Evolutionary conservation across 92 coral and sea anemone genomes (phyloP).

Genomic region (Bergia sp.): DNA sequence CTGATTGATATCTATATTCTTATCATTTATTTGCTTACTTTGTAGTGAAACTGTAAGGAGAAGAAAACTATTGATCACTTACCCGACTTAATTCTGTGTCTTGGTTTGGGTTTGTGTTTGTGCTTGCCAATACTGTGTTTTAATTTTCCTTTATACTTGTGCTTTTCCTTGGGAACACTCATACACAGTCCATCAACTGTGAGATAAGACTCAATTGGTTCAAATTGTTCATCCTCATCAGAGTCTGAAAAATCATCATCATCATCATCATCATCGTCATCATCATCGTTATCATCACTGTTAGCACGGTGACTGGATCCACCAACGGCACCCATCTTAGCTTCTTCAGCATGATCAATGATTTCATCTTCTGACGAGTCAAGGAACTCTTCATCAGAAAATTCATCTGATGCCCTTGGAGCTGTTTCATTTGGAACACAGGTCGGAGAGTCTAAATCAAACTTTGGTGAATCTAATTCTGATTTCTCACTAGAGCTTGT

Average conservation of each 20-base stretch:
- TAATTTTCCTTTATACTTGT: conserved; percentile 46
- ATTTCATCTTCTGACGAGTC: conserved; percentile 89
- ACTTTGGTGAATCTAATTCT: conserved; percentile 42
- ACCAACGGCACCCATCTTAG: conserved; percentile 79
- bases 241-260: conserved; percentile 48
- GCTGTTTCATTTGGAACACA: conserved; percentile 32
- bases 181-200: conserved; percentile 84
- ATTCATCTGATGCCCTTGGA: conserved; percentile 36
- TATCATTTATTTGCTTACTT: neutral
- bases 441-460: conserved; percentile 32
- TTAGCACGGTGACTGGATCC: conserved; percentile 37
- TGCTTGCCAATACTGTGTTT: conserved; percentile 42
- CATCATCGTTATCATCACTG: conserved; percentile 29
- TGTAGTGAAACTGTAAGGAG: neutral
- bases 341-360: conserved; percentile 84
- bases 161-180: conserved; percentile 67
- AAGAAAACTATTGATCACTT: conserved; percentile 24
- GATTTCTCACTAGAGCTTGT: conserved; percentile 64
- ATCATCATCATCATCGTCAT: conserved; percentile 12
- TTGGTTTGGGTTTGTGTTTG: conserved; percentile 4
- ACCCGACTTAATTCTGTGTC: conserved; percentile 67
- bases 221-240: conserved; percentile 60
- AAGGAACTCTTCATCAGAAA: conserved; percentile 69
- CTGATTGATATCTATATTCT: neutral
- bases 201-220: conserved; percentile 56